A percentile compares a stretch with the other conserved stretches of the same genome.
Conservation (phyloP, 1,140 invertebrate genomes). For the Eulimnadia texana region DNA sequence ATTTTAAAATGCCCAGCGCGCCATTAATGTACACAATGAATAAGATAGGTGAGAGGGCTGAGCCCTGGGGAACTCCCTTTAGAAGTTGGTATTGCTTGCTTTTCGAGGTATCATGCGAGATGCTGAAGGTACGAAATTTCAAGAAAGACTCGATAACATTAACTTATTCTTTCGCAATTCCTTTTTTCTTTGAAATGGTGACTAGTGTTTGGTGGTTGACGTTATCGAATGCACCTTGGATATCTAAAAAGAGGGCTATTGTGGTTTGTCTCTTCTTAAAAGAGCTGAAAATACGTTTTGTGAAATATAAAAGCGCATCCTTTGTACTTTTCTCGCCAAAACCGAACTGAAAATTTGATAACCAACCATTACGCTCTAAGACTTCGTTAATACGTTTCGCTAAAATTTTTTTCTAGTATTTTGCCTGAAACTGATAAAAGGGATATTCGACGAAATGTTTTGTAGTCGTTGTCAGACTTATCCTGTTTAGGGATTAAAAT, state of each 20-base stretch:
- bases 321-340: background rate
- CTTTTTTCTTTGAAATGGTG: background rate
- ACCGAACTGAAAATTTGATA: too few species aligned
- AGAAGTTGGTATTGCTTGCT: background rate
- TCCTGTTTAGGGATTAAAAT: too few species aligned
- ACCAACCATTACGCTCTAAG: too few species aligned
- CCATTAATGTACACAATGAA: background rate
- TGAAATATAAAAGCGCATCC: background rate
- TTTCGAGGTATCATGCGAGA: background rate
- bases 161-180: background rate
- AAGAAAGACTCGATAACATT: background rate
- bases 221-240: background rate
- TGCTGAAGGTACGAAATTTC: background rate
- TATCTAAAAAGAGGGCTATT: background rate
- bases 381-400: too few species aligned
- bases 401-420: too few species aligned
- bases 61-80: background rate
- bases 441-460: too few species aligned
- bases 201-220: background rate
- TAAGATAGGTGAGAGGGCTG: background rate
- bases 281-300: background rate
- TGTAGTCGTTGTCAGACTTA: too few species aligned
- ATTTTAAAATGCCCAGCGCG: background rate
- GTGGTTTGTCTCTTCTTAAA: background rate
- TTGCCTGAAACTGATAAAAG: too few species aligned